Evolutionary conservation across 2,113 vertebrate genomes (phyloP).

Genomic region (Stigmatopora argus): DNA sequence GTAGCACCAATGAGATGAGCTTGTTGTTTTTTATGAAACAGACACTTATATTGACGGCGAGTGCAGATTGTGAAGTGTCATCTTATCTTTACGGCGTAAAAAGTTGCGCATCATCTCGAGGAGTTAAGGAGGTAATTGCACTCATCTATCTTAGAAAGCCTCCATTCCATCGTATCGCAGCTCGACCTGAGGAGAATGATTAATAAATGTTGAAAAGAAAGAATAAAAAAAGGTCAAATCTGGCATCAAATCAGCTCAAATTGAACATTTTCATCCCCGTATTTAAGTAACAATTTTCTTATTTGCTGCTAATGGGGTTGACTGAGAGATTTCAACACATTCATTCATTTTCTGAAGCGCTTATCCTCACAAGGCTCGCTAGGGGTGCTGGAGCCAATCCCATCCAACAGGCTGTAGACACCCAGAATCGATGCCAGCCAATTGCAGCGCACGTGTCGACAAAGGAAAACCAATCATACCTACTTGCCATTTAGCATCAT

Average conservation of each 20-base stretch:
- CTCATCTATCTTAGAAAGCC: slow-evolving; percentile 4
- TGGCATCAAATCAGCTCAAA: slow-evolving; percentile 10
- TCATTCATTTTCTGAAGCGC: too few relatives aligned
- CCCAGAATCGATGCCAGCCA: too few relatives aligned
- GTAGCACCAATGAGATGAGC: too few relatives aligned
- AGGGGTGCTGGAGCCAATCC: too few relatives aligned
- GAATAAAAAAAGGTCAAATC: slow-evolving; percentile 16
- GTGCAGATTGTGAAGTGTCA: not conserved
- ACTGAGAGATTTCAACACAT: too few relatives aligned
- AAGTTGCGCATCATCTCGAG: not conserved
- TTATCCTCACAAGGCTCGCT: too few relatives aligned
- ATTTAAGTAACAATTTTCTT: not conserved
- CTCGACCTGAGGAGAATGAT: slow-evolving; percentile 9
- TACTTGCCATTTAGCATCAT: too few relatives aligned
- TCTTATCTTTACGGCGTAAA: slow-evolving; percentile 7
- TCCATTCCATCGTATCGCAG: slow-evolving; percentile 28
- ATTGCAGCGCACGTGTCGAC: too few relatives aligned
- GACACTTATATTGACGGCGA: not conserved
- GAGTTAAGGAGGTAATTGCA: slow-evolving; percentile 17
- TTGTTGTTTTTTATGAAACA: not conserved
- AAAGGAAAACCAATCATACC: too few relatives aligned
- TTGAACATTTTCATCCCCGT: not conserved
- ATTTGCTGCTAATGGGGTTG: not conserved
- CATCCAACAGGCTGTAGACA: too few relatives aligned
- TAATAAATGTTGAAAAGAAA: slow-evolving; percentile 39